These are phyloP conservation scores for Tokudaia tokunoshimensis DNA, from an alignment of 2,797 vertebrate species.

Conservation along the genomic window DNA sequence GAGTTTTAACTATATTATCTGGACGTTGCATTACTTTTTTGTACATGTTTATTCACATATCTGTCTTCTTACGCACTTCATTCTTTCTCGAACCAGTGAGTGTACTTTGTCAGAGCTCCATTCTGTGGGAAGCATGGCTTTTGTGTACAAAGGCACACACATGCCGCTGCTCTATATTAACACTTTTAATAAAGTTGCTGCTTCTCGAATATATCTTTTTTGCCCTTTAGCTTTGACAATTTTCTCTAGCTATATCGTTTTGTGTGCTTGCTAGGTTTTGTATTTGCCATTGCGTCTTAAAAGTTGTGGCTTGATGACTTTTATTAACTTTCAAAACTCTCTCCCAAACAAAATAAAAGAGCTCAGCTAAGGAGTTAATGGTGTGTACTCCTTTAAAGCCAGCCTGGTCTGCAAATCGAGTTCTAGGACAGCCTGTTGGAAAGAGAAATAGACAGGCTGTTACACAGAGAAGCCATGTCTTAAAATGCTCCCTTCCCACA, in stretches of 20 bases:
- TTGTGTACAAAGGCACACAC: not conserved
- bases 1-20: not conserved
- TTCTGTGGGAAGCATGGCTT: not conserved
- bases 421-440: not conserved
- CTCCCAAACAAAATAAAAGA: not conserved
- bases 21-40: not conserved
- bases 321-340: not conserved
- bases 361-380: not conserved
- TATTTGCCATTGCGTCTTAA: not conserved
- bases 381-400: not conserved
- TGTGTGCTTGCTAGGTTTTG: not conserved
- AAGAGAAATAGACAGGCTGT: not conserved
- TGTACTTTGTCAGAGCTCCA: not conserved
- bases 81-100: not conserved
- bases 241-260: not conserved
- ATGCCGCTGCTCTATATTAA: not conserved
- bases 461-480: not conserved
- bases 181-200: not conserved
- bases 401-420: not conserved
- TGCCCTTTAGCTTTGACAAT: too few relatives aligned
- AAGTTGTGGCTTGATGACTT: not conserved
- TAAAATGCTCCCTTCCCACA: not conserved
- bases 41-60: not conserved
- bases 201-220: too few relatives aligned
- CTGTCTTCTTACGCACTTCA: not conserved